phyloP scores from a whole-genome alignment of 2,113 vertebrate species.

The Rynchops niger region DNA sequence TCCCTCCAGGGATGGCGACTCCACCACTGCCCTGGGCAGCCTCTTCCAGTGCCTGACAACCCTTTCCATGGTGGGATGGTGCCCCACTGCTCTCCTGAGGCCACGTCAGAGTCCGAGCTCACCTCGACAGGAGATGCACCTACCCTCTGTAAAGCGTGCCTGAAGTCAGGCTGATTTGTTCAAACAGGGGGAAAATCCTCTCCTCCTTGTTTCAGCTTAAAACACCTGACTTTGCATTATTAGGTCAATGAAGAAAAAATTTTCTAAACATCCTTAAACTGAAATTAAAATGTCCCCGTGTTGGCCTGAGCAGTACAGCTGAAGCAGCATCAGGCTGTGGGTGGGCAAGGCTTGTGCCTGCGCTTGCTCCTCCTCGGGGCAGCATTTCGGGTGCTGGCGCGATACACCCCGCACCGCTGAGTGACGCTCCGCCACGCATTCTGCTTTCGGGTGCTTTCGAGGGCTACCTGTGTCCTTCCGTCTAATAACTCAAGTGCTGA shows the following conservation, averaged over 20 bases:
- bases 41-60: fast-evolving
- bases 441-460: not conserved
- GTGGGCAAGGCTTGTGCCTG: not conserved
- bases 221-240: not conserved
- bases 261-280: not conserved
- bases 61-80: not conserved
- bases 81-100: not conserved
- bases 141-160: not conserved
- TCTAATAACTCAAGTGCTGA: not conserved
- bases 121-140: not conserved
- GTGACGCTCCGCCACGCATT: not conserved
- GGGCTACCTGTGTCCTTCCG: not conserved
- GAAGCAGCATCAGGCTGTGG: not conserved
- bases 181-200: not conserved
- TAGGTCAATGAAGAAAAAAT: not conserved
- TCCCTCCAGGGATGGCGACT: not conserved
- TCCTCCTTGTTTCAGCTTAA: not conserved
- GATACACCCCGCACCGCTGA: fast-evolving
- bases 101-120: fast-evolving
- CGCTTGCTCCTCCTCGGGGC: not conserved
- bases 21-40: not conserved
- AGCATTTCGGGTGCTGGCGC: not conserved
- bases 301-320: not conserved
- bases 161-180: not conserved
- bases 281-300: fast-evolving